Conservation (phyloP, 2,888 invertebrate genomes). For the Drosophila nigritarsus region DNA sequence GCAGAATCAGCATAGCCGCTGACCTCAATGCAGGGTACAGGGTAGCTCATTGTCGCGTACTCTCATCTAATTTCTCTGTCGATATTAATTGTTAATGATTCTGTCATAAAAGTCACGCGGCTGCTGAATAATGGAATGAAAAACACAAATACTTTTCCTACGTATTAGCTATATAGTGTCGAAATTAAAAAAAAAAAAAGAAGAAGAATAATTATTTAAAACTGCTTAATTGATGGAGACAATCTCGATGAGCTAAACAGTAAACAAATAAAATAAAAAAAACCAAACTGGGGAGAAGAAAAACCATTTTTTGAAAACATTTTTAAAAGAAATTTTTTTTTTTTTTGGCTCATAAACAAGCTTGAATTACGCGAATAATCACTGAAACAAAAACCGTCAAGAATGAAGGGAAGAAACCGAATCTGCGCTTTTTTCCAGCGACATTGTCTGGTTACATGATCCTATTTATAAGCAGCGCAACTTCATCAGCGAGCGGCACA, state of each 20-base stretch:
- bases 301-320: neutral
- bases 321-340: neutral
- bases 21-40: neutral
- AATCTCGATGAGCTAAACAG: neutral
- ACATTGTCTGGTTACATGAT: neutral
- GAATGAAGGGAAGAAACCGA: neutral
- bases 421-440: too few relatives aligned
- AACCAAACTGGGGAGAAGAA: neutral
- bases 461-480: constrained; percentile 1
- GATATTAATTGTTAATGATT: constrained; percentile 10
- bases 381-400: neutral
- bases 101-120: constrained; percentile 13
- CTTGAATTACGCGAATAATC: neutral
- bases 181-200: neutral
- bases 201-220: neutral
- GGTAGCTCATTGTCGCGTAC: neutral
- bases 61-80: neutral
- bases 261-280: neutral
- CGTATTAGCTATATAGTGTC: neutral
- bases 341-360: neutral
- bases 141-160: neutral
- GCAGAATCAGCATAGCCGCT: neutral
- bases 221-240: neutral
- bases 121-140: neutral
- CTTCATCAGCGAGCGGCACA: neutral